These are phyloP conservation scores for Hypomecis punctinalis DNA, from an alignment of 2,888 invertebrate genomes.

Conservation along the genomic window DNA sequence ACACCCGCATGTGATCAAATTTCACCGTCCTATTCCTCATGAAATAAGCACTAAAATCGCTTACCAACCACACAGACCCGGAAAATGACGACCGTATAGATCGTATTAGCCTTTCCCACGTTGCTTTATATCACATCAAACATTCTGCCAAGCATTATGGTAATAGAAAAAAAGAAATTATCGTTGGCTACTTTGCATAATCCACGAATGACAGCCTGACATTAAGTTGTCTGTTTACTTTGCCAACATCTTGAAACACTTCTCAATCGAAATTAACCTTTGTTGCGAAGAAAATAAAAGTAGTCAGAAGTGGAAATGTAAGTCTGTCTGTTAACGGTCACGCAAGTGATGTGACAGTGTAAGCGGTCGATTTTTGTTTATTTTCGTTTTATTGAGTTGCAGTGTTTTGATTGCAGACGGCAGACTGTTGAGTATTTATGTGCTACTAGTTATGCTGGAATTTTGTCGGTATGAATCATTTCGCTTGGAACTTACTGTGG, in stretches of 20 bases:
- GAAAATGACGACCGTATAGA: conserved; percentile 36
- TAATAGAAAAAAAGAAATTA: conserved; percentile 75
- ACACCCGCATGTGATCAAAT: conserved; percentile 24
- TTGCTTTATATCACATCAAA: conserved; percentile 70
- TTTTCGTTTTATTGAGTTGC: conserved; percentile 47
- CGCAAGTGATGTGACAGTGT: conserved; percentile 61
- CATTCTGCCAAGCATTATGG: conserved; percentile 71
- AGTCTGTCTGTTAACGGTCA: conserved; percentile 60
- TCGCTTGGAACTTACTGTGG: conserved; percentile 18
- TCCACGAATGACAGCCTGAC: conserved; percentile 70
- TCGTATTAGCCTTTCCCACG: conserved; percentile 74
- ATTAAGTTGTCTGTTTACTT: conserved; percentile 70
- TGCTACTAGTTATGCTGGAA: conserved; percentile 40
- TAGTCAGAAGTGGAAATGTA: conserved; percentile 20
- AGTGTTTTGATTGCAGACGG: conserved; percentile 44
- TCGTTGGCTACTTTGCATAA: conserved; percentile 76
- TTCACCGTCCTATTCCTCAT: conserved; percentile 11
- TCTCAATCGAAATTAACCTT: conserved; percentile 31
- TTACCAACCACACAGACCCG: conserved; percentile 23
- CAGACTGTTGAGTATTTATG: conserved; percentile 33
- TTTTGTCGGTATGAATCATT: conserved; percentile 28
- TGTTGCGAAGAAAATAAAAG: conserved; percentile 39
- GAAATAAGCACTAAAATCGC: conserved; percentile 39
- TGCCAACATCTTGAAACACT: conserved; percentile 45
- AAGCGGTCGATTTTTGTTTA: conserved; percentile 53